These are phyloP conservation scores for Penaeus monodon DNA, from an alignment of 2,888 invertebrate genomes.

Conservation along the genomic window DNA sequence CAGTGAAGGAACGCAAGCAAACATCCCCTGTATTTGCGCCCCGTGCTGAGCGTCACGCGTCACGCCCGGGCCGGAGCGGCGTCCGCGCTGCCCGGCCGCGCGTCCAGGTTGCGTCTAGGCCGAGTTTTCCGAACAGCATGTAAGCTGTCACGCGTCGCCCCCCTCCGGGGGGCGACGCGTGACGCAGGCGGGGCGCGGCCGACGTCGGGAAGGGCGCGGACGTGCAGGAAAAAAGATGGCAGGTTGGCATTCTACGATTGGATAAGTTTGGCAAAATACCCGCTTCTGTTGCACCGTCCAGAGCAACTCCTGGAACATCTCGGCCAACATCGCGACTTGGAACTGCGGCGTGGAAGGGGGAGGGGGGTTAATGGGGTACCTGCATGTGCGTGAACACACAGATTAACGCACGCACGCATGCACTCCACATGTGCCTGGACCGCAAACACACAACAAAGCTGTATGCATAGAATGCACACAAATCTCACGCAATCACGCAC, in stretches of 20 bases:
- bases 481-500: neutral
- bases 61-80: too few relatives aligned
- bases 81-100: too few relatives aligned
- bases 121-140: too few relatives aligned
- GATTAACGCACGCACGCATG: constrained; percentile 4
- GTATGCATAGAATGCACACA: neutral
- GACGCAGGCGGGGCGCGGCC: neutral
- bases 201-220: neutral
- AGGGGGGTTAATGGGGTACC: neutral
- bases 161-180: too few relatives aligned
- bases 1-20: too few relatives aligned
- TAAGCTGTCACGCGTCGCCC: too few relatives aligned
- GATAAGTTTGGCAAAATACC: constrained; percentile 24
- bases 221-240: neutral
- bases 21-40: too few relatives aligned
- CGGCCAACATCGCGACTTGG: constrained; percentile 25
- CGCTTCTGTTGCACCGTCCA: constrained; percentile 41
- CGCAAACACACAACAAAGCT: neutral
- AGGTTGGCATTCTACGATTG: neutral
- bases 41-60: too few relatives aligned
- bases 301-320: constrained; percentile 46
- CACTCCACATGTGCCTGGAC: neutral
- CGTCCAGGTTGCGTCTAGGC: too few relatives aligned
- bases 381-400: neutral
- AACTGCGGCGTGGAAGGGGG: neutral